Base-by-base conservation (phyloP, 1,140 invertebrate genomes). In the Odontomachus brunneus region DNA sequence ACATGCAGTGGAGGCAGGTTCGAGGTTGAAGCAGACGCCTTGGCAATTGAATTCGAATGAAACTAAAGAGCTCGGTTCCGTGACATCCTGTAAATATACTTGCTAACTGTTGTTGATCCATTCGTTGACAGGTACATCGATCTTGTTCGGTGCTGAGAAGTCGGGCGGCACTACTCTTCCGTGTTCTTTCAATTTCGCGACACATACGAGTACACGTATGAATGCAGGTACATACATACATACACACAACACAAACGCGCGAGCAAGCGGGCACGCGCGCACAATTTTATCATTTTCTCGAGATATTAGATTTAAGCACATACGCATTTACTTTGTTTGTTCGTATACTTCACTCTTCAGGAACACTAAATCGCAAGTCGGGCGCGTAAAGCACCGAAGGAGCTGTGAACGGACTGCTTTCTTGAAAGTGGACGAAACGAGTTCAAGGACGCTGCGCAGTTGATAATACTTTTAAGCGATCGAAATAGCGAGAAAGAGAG, bases 391-490 rank as follows among this genome's bases (percentile, higher is more conserved):
- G 53, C 22, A 48, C 22, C 17, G 65, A 74, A 59, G 51, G 69
- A 57, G 38, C 48, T 57, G 22, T 19, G 11, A 60, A 74, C 33
- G 15, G 22, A 44, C 53, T 74, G 57, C 33, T 80, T 71, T 26
- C 22, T n/a, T 14, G 29, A 24, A 53, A 71, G 51, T 65, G 55
- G 65, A n/a, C n/a, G n/a, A 69, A 48, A 67, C 12, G 57, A 84
- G 55, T 73, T 87, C 85, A 82, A 87, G 73, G 72, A 84, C 53
- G 55, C 67, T 63, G 82, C 84, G 51, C 62, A 80, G 55, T 83
- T 84, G 57, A 66, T 69, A 24, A 84, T 87, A 72, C 60, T 69
- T 88, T 81, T 87, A 87, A 89, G 81, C 19, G 73, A 86, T 15
- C 57, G 76, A 83, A 65, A 26, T 33, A 22, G 26, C 76, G 26